Evolutionary conservation across 1,140 invertebrate genomes (phyloP), one percentile per base, ranked within the genome.

Genomic region (Polyergus mexicanus): DNA sequence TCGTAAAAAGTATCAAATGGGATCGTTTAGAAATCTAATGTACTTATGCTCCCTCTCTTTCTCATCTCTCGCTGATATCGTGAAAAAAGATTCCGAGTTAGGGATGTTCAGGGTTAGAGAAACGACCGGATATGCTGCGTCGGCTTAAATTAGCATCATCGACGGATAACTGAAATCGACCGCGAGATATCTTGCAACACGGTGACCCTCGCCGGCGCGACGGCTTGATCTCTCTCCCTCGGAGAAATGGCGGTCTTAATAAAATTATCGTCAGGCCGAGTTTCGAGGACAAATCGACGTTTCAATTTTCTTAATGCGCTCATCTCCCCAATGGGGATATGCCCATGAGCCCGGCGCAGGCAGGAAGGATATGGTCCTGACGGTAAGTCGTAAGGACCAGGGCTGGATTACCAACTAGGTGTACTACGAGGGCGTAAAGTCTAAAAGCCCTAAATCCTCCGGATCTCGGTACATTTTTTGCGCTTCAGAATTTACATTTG

Each of bases 231-330:
- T 32, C 72, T 28, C 71, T 72, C 91, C 89, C 89, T 90, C 58
- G 81, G 85, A 84, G 69, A 86, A 72, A 72, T 41, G 6, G 35
- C 80, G 86, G 62, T 88, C 91, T 92, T 95, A 95, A 95, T 92
- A 88, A 89, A 94, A 95, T 95, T 95, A 95, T 92, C 91, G 86
- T 91, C 78, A 91, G 91, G 86, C 86, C 84, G 89, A 92, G 89
- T 94, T 91, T 89, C 89, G 91, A 86, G 93, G 93, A 95, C 94
- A 95, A 95, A 95, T 95, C 94, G 94, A 95, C 94, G 93, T 95
- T 95, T 95, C 94, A 95, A 95, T 95, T 95, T 95, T 94, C 93
- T 93, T 95, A 95, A 95, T 95, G 94, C 94, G 88, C 88, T 91
- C 89, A 84, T 90, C 88, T 89, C 88, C 86, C 88, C 88, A 85